These are phyloP conservation scores for Cathartes aura DNA, from an alignment of 2,113 vertebrate species.

Conservation along the genomic window DNA sequence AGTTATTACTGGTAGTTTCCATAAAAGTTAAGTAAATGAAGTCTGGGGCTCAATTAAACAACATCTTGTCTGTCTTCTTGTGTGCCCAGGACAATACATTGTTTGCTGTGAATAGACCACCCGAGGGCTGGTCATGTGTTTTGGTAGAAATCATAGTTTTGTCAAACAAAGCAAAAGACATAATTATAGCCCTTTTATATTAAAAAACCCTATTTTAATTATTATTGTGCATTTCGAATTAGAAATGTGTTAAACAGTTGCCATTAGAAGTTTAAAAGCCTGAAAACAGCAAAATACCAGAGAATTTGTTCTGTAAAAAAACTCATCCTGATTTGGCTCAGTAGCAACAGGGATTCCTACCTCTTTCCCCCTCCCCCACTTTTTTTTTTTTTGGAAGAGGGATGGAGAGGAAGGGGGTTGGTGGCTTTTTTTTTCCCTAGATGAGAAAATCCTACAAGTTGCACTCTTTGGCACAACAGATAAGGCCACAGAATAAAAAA, in stretches of 20 bases:
- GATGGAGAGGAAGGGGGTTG: neutral
- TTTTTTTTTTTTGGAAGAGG: neutral
- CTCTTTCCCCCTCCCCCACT: rapidly evolving
- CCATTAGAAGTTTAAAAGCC: conserved; percentile 9
- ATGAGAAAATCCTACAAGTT: neutral
- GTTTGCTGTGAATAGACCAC: conserved; percentile 66
- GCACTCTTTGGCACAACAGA: neutral
- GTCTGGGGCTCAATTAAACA: conserved; percentile 33
- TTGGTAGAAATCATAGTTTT: conserved; percentile 62
- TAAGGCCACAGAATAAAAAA: neutral
- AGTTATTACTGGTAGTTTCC: conserved; percentile 32
- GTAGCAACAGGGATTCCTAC: neutral
- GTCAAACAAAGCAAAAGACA: conserved; percentile 52
- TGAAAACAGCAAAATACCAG: neutral
- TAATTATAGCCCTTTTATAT: conserved; percentile 54
- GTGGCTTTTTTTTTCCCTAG: neutral
- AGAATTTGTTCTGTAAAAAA: neutral
- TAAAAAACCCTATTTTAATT: conserved; percentile 35
- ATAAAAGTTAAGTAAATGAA: conserved; percentile 43
- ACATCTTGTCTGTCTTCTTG: conserved; percentile 44
- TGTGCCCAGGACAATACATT: conserved; percentile 54
- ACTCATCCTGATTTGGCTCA: neutral
- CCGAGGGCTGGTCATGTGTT: conserved; percentile 66
- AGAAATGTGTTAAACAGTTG: conserved; percentile 22
- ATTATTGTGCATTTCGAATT: conserved; percentile 22